phyloP scores from a whole-genome alignment of 2,113 vertebrate species.

The Gopherus flavomarginatus region DNA sequence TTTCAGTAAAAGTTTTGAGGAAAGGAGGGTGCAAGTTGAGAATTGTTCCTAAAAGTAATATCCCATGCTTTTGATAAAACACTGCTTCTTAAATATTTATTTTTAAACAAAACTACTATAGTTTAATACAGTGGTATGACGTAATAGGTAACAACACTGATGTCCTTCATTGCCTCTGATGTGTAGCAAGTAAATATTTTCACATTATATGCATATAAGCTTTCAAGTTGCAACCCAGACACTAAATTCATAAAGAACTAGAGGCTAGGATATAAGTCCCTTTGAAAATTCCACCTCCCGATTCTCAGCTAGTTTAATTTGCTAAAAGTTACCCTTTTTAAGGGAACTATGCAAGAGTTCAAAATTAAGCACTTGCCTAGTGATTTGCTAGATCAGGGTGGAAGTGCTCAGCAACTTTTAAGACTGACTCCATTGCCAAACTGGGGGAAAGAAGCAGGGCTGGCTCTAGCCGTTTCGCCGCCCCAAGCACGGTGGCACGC shows the following conservation, averaged over 20 bases:
- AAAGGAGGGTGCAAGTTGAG: background rate
- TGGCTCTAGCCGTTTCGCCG: too few species aligned
- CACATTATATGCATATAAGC: background rate
- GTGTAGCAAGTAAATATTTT: background rate
- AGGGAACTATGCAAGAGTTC: background rate
- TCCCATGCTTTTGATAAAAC: background rate
- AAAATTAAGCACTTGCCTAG: background rate
- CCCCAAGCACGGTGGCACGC: too few species aligned
- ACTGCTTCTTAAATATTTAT: background rate
- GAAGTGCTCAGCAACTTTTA: background rate
- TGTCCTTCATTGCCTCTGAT: background rate
- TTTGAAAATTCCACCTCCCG: background rate
- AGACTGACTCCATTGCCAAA: background rate
- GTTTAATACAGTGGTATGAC: background rate
- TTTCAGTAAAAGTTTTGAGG: background rate
- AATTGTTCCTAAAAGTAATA: background rate
- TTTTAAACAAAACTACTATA: background rate
- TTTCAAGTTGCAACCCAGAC: conserved; percentile 14
- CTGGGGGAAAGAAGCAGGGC: background rate
- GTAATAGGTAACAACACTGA: background rate
- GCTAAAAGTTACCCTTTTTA: background rate
- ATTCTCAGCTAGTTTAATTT: conserved; percentile 3
- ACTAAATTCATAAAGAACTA: conserved; percentile 17
- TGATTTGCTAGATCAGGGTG: background rate
- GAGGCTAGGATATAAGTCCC: background rate